Conservation (phyloP, 2,113 vertebrate species). For the Hippocampus zosterae region DNA sequence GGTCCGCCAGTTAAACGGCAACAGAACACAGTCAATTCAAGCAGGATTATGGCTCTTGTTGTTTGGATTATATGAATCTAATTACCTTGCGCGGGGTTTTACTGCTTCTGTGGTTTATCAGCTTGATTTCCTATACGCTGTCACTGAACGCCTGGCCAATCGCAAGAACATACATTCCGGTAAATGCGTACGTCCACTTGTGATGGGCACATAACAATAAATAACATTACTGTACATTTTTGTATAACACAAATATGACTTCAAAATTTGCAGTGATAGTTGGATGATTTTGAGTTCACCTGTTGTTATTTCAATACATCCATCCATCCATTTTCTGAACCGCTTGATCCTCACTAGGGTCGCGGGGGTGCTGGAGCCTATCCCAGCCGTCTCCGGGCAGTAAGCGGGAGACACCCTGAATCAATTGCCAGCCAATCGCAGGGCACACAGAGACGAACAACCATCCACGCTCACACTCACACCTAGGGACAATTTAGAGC, state of each 20-base stretch:
- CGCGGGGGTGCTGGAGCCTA: no score
- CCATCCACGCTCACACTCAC: no score
- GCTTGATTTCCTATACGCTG: conserved; percentile 21
- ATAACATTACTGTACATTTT: not conserved
- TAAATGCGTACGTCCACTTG: not conserved
- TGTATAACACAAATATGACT: not conserved
- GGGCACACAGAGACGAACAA: no score
- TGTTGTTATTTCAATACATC: no score
- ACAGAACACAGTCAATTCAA: conserved; percentile 42
- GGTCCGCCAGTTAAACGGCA: conserved; percentile 41
- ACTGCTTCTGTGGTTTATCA: conserved; percentile 26
- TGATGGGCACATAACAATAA: not conserved
- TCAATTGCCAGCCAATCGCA: no score
- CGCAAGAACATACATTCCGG: not conserved
- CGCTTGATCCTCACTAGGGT: no score
- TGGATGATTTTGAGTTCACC: not conserved
- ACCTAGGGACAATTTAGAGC: no score
- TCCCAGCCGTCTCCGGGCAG: no score
- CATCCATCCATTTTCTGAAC: no score
- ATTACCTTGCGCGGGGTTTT: conserved; percentile 52
- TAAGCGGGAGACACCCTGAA: no score
- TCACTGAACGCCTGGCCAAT: conserved; percentile 25
- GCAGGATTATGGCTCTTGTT: conserved; percentile 59
- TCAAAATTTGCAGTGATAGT: not conserved
- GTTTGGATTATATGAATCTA: conserved; percentile 60